Evolutionary conservation across 1,140 invertebrate genomes (phyloP).

Genomic region (Cotesia vestalis): DNA sequence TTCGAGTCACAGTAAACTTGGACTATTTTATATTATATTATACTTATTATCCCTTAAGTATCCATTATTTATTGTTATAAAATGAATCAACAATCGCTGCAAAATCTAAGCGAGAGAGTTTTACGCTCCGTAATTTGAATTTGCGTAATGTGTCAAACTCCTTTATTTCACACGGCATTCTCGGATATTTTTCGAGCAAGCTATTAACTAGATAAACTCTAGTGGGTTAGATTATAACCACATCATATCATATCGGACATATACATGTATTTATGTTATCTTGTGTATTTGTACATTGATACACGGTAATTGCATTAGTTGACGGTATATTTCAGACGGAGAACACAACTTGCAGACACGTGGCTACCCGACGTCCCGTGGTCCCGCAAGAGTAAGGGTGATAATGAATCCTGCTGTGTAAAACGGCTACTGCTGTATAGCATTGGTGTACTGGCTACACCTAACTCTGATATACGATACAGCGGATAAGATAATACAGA

Average conservation of each 20-base stretch:
- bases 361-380: slow-evolving; percentile 29
- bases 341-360: slow-evolving; percentile 25
- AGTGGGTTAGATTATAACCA: neutral
- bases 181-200: neutral
- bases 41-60: too few relatives aligned
- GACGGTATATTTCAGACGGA: slow-evolving; percentile 3
- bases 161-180: slow-evolving; percentile 20
- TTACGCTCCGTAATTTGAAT: too few relatives aligned
- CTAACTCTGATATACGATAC: slow-evolving; percentile 10
- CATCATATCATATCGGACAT: slow-evolving; percentile 11
- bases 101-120: neutral
- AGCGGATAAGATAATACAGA: neutral
- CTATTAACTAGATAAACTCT: neutral
- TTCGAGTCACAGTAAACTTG: neutral
- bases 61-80: too few relatives aligned
- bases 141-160: slow-evolving; percentile 18
- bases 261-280: too few relatives aligned
- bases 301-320: slow-evolving; percentile 37
- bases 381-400: slow-evolving; percentile 9
- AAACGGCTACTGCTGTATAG: neutral
- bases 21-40: too few relatives aligned
- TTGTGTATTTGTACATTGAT: slow-evolving; percentile 37
- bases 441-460: too few relatives aligned
- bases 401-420: slow-evolving; percentile 39
- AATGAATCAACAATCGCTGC: neutral